A percentile compares a stretch with the other conserved stretches of the same genome.
phyloP scores from a whole-genome alignment of 2,797 vertebrate genomes.

The Malurus leucopterus region DNA sequence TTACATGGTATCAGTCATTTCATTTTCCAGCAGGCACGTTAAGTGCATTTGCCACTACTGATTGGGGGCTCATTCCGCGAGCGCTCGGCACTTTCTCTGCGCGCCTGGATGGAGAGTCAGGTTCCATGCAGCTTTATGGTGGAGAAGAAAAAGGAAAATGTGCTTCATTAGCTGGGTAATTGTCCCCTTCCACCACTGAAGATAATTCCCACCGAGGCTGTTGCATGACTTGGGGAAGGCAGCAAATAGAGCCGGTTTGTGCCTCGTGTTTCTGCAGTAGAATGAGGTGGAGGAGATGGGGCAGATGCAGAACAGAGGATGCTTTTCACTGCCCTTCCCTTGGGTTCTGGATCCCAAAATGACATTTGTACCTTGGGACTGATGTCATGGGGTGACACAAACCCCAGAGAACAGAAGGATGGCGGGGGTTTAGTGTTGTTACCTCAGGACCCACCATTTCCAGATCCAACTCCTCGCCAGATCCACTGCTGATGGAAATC shows the following conservation, averaged over 20 bases:
- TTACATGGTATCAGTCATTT: constrained; percentile 76
- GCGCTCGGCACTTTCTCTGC: background rate
- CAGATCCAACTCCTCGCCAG: background rate
- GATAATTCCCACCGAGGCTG: constrained; percentile 37
- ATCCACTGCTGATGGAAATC: background rate
- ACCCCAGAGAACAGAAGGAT: background rate
- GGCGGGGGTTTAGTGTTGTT: background rate
- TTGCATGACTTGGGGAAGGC: constrained; percentile 40
- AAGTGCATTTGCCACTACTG: constrained; percentile 52
- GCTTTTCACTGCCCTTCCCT: background rate
- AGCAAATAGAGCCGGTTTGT: background rate
- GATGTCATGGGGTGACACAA: background rate
- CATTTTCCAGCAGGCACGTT: constrained; percentile 60
- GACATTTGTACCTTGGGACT: background rate
- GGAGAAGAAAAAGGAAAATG: constrained; percentile 47
- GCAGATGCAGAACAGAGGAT: background rate
- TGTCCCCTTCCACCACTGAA: constrained; percentile 46
- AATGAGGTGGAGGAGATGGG: background rate
- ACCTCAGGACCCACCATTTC: background rate
- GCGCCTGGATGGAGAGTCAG: constrained; percentile 5
- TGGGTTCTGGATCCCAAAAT: background rate
- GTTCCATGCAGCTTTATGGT: constrained; percentile 40
- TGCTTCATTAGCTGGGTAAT: constrained; percentile 64
- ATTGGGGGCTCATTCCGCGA: constrained; percentile 19
- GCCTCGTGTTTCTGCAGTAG: background rate